Conservation (phyloP, 1,140 invertebrate species). For the Latrodectus geometricus region DNA sequence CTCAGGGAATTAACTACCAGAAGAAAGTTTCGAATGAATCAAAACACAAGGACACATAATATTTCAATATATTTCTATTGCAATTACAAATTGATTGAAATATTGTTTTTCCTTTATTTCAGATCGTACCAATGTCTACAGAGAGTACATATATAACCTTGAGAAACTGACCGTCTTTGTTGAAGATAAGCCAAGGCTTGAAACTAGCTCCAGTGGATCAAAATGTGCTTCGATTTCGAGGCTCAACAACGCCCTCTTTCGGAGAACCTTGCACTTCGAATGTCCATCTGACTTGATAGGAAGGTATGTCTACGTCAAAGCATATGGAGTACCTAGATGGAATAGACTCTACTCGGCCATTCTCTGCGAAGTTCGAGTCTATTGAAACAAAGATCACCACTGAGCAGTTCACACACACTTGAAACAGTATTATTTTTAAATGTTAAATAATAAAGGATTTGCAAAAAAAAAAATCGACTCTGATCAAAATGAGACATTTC, state of each 20-base stretch:
- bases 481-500: no score
- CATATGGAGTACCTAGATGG: constrained; percentile 72
- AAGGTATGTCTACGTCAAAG: constrained; percentile 73
- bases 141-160: constrained; percentile 72
- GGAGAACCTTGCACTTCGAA: constrained; percentile 71
- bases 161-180: constrained; percentile 73
- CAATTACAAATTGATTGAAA: background rate
- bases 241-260: constrained; percentile 72
- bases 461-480: no score
- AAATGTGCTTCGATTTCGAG: constrained; percentile 72
- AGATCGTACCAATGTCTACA: constrained; percentile 70
- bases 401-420: no score
- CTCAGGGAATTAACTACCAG: no score
- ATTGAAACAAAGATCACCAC: constrained; percentile 64
- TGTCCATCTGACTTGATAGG: constrained; percentile 70
- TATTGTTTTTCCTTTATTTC: constrained; percentile 32
- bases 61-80: no score
- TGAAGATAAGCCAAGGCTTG: constrained; percentile 69
- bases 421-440: no score
- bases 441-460: no score
- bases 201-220: constrained; percentile 66
- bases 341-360: constrained; percentile 72
- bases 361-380: constrained; percentile 74
- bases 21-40: no score
- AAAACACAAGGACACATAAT: no score